Base-by-base conservation (phyloP, 2,113 vertebrate species). In the Triplophysa dalaica region DNA sequence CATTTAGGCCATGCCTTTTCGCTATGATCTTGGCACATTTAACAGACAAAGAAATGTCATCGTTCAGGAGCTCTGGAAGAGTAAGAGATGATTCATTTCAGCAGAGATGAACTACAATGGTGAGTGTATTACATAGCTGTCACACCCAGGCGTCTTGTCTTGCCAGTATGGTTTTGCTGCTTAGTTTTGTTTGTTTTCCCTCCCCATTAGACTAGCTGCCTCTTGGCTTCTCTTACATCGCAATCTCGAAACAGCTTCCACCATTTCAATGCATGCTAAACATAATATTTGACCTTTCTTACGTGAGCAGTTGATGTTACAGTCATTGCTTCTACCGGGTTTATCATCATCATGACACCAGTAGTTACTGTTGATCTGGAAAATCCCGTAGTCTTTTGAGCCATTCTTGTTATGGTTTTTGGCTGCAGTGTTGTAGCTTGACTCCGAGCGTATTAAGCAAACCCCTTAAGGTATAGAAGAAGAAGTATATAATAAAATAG, bases 361-460 rank as follows among this genome's bases (percentile, higher is more conserved):
- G n/a, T 60, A 77, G 19, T 67, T 75, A 41, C 70, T 77, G 80
- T 77, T 82, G 50, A 82, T 82, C 75, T 82, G 80, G 80, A 82
- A 82, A 60, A 82, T 77, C 24, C 80, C 80, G 2, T 82, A 77
- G 75, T 82, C 80, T 2, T 60, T 72, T 22, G 80, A 82, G 3
- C 75, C 75, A 70, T 70, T 60, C 11, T 8, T 1, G 67, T 82
- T 77, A 7, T 8, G 60, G 60, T 82, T 77, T n/a, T 9, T 43
- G 45, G 33, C 67, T n/a, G 12, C 0, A 5, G 75, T 82, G n/a
- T 77, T 72, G 75, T 58, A 77, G 29, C 2, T 6, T 4, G 80
- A 82, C 50, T 82, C 80, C 8, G 54, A 21, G 19, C 63, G 56
- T 12, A 21, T 48, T 68, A 77, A 45, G 29, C 80, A 82, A 72